Conservation (phyloP, 2,888 invertebrate species). For the Melitaea athalia region DNA sequence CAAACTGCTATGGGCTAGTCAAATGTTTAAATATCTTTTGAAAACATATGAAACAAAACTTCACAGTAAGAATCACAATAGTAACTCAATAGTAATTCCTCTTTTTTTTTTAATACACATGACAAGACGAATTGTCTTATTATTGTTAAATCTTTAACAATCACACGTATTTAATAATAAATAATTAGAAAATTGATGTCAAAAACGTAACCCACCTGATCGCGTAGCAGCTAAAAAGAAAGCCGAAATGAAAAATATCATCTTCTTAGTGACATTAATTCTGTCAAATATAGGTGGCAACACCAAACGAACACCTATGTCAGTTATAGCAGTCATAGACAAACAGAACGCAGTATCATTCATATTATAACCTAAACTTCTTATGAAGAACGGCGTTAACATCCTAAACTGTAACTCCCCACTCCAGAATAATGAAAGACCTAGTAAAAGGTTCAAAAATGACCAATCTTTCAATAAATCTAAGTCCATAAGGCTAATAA, state of each 20-base stretch:
- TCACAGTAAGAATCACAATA: no score
- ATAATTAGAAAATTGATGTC: no score
- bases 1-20: no score
- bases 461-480: slow-evolving; percentile 87
- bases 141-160: no score
- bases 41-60: no score
- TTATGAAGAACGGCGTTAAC: slow-evolving; percentile 87
- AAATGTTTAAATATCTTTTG: no score
- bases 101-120: no score
- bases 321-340: slow-evolving; percentile 88
- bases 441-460: slow-evolving; percentile 87
- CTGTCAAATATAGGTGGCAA: slow-evolving; percentile 89
- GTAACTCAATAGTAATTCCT: no score
- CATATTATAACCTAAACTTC: slow-evolving; percentile 83
- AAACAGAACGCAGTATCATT: slow-evolving; percentile 87
- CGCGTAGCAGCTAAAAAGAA: slow-evolving; percentile 87
- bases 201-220: slow-evolving; percentile 80
- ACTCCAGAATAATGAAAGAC: slow-evolving; percentile 87
- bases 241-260: slow-evolving; percentile 87
- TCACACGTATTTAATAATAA: no score
- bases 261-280: slow-evolving; percentile 85
- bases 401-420: slow-evolving; percentile 89
- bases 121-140: no score
- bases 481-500: slow-evolving; percentile 86
- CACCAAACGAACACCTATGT: slow-evolving; percentile 87